Evolutionary conservation across 2,113 vertebrate species (phyloP), one percentile per base, ranked within the genome.

Genomic region (Anas platyrhynchos): DNA sequence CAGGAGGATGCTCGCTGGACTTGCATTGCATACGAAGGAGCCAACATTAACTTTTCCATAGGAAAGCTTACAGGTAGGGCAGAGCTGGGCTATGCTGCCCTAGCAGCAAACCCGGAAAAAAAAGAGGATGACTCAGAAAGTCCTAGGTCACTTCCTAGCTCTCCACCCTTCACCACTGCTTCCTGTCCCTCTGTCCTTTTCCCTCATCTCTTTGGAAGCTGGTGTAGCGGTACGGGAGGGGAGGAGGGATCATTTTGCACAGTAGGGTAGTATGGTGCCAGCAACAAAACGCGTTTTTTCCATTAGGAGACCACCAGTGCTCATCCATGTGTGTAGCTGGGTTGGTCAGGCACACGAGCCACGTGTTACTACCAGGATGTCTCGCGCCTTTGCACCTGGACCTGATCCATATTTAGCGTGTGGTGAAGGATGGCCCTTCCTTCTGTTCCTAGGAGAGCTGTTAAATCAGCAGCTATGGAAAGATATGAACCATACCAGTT

Each of bases 41-140:
- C 93, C 92, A 95, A 83, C 17, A 4, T 79, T 73, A 94, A 94
- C 63, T 95, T 96, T 95, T 96, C 95, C 89, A 8, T 88, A 92
- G 89, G 84, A 93, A 86, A 95, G 86, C 44, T 69, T 82, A 31
- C 71, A 96, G 93, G 87, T 94, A 89, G 84, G 75, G 63, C 72
- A 91, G 87, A 83, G 71, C n/a, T 69, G n/a, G 41, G 31, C 78
- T 89, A 1, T 52, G 34, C 58, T 91, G 67, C 55, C 86, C 75
- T 72, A 74, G 71, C 62, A 91, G 78, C 79, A 91, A 88, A 80
- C 56, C 87, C 4, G 11, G 88, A 82, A 87, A 87, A 41, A 41
- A 52, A 86, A 61, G 17, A 77, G 15, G 16, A 55, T 93, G 50
- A 72, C 32, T 91, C 93, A 41, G 50, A 79, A 81, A 93, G 46